Percentiles rank a stretch among this genome's conserved stretches.
These are phyloP conservation scores for Idris sp. DNA, from an alignment of 1,140 invertebrate genomes.

Conservation along the genomic window DNA sequence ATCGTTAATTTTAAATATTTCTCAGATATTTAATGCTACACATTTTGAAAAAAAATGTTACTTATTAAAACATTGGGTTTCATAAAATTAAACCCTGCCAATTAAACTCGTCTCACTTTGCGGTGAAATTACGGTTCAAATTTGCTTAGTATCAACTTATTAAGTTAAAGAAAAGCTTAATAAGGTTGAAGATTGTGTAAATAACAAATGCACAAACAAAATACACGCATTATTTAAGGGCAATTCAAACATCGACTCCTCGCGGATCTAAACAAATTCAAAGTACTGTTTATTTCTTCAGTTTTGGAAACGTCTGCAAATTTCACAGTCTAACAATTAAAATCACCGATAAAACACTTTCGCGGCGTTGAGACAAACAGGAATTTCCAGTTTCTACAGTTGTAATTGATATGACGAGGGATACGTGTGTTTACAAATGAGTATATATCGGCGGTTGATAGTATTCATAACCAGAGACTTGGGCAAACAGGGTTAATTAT, in stretches of 20 bases:
- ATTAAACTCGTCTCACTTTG: too few species aligned
- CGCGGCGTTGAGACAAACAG: conserved; percentile 24
- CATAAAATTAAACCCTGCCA: too few species aligned
- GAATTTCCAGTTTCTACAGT: conserved; percentile 39
- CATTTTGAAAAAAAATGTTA: too few species aligned
- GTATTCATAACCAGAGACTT: conserved; percentile 71
- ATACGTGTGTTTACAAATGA: conserved; percentile 57
- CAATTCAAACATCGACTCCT: conserved; percentile 21
- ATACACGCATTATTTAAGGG: conserved; percentile 24
- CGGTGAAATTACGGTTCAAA: too few species aligned
- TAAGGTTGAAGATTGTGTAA: neutral
- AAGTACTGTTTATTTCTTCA: conserved; percentile 26
- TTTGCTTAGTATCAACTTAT: too few species aligned
- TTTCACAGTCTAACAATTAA: conserved; percentile 21
- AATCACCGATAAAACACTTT: conserved; percentile 42
- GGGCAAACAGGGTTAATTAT: conserved; percentile 76
- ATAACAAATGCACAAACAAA: too few species aligned
- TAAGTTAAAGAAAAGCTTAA: neutral
- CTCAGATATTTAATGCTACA: too few species aligned
- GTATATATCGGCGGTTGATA: conserved; percentile 49
- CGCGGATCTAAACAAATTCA: too few species aligned
- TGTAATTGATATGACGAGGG: conserved; percentile 47
- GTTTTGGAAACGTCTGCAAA: conserved; percentile 2
- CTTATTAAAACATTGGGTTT: too few species aligned
- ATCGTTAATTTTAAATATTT: too few species aligned